Percentiles rank a stretch among this genome's conserved stretches.
Conservation (phyloP, 2,113 vertebrate genomes). For the Apteryx owenii region DNA sequence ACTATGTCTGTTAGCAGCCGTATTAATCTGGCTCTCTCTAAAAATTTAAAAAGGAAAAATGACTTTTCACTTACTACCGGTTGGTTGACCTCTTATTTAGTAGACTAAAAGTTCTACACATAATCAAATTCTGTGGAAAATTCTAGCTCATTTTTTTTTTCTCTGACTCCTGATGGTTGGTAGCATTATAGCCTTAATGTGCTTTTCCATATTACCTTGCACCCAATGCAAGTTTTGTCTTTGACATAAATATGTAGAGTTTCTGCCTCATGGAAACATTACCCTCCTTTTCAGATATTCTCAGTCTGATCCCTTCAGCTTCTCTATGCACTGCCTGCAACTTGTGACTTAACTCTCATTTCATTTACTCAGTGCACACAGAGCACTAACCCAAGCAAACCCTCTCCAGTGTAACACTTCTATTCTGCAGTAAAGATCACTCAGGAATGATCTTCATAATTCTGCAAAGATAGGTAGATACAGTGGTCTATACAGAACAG, state of each 20-base stretch:
- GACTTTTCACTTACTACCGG: not conserved
- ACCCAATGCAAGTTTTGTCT: not conserved
- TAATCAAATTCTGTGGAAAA: not conserved
- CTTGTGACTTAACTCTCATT: not conserved
- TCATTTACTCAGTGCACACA: not conserved
- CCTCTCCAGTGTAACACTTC: not conserved
- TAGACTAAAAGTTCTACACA: not conserved
- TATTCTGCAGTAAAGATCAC: not conserved
- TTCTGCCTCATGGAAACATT: not conserved
- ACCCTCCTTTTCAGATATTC: not conserved
- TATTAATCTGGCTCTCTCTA: not conserved
- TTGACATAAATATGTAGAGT: not conserved
- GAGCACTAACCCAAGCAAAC: not conserved
- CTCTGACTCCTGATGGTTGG: not conserved
- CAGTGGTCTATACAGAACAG: not conserved
- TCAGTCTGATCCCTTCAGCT: not conserved
- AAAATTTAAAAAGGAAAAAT: not conserved
- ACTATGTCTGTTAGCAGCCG: not conserved
- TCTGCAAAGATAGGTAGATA: not conserved
- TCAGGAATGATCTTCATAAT: not conserved
- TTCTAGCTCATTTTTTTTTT: not conserved
- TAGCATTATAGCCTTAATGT: not conserved
- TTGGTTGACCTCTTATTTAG: not conserved
- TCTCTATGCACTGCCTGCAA: not conserved
- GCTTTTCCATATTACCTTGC: not conserved